phyloP scores from a whole-genome alignment of 2,113 vertebrate species.

The Xyliphius kryptos region DNA sequence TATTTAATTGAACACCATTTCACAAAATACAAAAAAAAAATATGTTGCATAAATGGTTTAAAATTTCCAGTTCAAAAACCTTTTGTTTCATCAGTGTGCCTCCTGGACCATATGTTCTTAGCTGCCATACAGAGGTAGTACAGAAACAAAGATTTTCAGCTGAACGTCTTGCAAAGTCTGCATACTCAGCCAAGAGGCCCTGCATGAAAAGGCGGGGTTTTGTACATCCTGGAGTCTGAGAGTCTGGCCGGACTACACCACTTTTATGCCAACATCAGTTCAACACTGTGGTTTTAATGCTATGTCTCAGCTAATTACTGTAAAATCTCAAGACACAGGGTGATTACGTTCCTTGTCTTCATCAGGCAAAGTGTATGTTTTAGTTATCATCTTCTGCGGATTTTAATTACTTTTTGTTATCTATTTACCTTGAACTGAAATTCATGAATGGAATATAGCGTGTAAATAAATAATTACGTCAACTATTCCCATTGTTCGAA shows the following conservation, averaged over 20 bases:
- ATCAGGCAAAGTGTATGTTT: not conserved
- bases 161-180: constrained; percentile 18
- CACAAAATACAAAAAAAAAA: too few relatives aligned
- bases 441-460: too few relatives aligned
- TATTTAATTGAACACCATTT: too few relatives aligned
- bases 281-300: constrained; percentile 10
- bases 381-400: not conserved
- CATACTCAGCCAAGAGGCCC: constrained; percentile 22
- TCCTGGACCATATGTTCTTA: constrained; percentile 43
- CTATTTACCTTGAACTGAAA: too few relatives aligned
- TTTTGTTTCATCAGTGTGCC: constrained; percentile 46
- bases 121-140: constrained; percentile 25
- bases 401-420: not conserved
- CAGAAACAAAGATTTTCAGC: constrained; percentile 19
- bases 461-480: too few relatives aligned
- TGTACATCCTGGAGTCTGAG: constrained; percentile 24
- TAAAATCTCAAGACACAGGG: constrained; percentile 6
- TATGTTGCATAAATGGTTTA: too few relatives aligned
- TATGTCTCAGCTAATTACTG: constrained; percentile 19
- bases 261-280: constrained; percentile 7
- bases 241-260: constrained; percentile 24
- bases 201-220: constrained; percentile 18
- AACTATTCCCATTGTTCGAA: too few relatives aligned
- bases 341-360: constrained; percentile 4
- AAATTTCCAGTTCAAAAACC: too few relatives aligned